Evolutionary conservation across 2,888 invertebrate species (phyloP), one percentile per base, ranked within the genome.

Genomic region (Odontocolon sp.): DNA sequence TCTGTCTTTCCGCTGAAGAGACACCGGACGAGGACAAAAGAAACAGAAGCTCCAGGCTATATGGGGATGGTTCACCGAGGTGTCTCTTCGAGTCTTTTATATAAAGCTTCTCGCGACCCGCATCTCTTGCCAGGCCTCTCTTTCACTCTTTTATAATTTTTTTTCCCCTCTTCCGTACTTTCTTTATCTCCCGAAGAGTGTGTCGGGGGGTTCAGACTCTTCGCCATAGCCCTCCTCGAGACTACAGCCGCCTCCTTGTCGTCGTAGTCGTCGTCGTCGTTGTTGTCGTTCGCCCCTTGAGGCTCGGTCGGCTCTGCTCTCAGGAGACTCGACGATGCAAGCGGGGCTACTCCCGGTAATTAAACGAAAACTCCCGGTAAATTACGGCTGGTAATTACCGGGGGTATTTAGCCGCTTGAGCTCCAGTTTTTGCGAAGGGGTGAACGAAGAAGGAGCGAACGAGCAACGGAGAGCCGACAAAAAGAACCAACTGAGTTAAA

Each of bases 321-420:
- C 36, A n/a, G 50, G 8, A 50, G 36, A 56, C 59, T 52, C 71
- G 68, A 75, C 75, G 70, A 71, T 68, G 63, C 75, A 68, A 77
- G 69, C 80, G 57, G 72, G n/a, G 69, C 80, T 81, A 78, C 80
- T 81, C 80, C 74, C 74, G 81, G 81, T 83, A 84, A 84, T 83
- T 81, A 83, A 84, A 80, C 81, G 79, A 77, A 81, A 84, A 82
- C 81, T 81, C 66, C 68, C 69, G 78, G 80, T 77, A 76, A 82
- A 82, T 82, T 81, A 81, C 79, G 76, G 47, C 68, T 45, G 77
- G 79, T 79, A 82, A 84, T 83, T 81, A 81, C 74, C 71, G 68
- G 71, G 66, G 72, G 74, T 59, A 73, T 81, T 82, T 82, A 78
- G 75, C 56, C 61, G 52, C 54, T 33, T 8, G 52, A 42, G 68